Evolutionary conservation across 1,140 invertebrate genomes (phyloP).

Genomic region (Hylaeus volcanicus): DNA sequence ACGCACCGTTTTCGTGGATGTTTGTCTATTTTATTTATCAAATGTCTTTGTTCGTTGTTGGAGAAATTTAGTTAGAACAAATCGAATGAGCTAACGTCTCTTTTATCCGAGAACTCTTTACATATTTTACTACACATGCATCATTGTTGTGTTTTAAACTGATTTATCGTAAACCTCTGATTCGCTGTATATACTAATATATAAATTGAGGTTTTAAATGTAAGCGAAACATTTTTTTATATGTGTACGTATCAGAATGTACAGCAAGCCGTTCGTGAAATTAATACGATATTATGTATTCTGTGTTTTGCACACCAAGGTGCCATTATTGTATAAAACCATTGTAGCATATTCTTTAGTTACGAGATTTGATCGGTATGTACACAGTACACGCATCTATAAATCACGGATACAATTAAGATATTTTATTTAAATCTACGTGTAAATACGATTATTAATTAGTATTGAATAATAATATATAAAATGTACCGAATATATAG

Average conservation of each 20-base stretch:
- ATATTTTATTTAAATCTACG: conserved; percentile 1
- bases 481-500: conserved; percentile 46
- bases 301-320: conserved; percentile 18
- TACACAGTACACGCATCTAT: too few relatives aligned
- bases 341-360: conserved; percentile 5
- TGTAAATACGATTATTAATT: conserved; percentile 33
- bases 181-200: conserved; percentile 39
- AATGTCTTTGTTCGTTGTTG: conserved; percentile 28
- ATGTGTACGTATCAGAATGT: conserved; percentile 20
- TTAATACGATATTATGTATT: conserved; percentile 20
- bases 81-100: background rate
- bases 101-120: conserved; percentile 5
- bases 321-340: conserved; percentile 36
- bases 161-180: background rate
- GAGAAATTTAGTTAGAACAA: conserved; percentile 14
- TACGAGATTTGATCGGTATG: background rate
- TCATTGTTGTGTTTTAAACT: background rate
- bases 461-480: conserved; percentile 18
- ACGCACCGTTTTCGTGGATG: background rate
- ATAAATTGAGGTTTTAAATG: background rate
- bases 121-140: conserved; percentile 11
- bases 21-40: conserved; percentile 24
- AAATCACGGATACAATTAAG: background rate
- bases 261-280: background rate
- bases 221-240: background rate